phyloP scores from a whole-genome alignment of 2,113 vertebrate genomes.

The Coturnix japonica region DNA sequence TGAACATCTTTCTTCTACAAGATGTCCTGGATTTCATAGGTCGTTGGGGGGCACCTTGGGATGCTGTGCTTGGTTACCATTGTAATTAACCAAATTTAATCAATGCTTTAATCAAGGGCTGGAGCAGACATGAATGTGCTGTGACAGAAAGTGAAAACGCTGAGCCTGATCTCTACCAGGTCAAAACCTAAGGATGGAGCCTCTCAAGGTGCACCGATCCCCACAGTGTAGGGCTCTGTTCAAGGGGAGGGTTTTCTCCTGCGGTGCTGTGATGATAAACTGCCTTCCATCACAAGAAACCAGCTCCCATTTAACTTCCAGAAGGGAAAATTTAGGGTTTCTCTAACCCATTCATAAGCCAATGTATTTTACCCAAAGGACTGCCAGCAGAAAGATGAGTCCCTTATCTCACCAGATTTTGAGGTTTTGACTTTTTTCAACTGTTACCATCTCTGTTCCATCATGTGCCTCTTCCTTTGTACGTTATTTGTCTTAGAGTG shows the following conservation, averaged over 20 bases:
- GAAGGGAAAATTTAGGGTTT: not conserved
- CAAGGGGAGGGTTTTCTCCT: not conserved
- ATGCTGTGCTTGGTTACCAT: constrained; percentile 1
- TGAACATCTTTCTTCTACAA: not conserved
- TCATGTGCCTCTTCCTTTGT: not conserved
- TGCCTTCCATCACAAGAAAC: not conserved
- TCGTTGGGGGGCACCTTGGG: constrained; percentile 29
- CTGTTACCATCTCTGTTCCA: not conserved
- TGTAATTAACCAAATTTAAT: constrained; percentile 40
- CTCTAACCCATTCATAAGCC: not conserved
- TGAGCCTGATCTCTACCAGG: not conserved
- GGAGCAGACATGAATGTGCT: not conserved
- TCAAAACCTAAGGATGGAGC: not conserved
- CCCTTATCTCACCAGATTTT: not conserved
- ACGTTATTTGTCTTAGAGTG: constrained; percentile 33
- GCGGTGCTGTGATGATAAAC: not conserved
- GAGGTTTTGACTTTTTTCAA: constrained; percentile 18
- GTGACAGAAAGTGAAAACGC: not conserved
- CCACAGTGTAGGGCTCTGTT: accelerated
- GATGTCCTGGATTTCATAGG: constrained; percentile 11
- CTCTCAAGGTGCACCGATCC: not conserved
- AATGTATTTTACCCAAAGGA: not conserved
- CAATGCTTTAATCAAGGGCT: not conserved
- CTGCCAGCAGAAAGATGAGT: not conserved
- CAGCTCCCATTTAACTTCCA: not conserved